phyloP scores from a whole-genome alignment of 2,113 vertebrate genomes.

The Hypomesus transpacificus region DNA sequence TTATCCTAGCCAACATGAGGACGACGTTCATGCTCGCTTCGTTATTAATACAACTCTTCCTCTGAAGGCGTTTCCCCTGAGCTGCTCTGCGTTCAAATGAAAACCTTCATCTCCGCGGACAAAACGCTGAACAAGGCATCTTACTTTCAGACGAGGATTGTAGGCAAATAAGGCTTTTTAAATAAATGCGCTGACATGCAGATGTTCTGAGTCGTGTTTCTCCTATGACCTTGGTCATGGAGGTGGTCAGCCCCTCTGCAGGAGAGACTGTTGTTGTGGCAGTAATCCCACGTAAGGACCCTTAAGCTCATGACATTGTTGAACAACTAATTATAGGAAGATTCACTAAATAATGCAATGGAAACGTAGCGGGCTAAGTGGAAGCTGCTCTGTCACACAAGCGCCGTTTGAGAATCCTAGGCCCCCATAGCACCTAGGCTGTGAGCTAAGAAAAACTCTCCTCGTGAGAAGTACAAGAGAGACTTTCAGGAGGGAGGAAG shows the following conservation, averaged over 20 bases:
- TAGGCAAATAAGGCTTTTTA: no score
- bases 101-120: slow-evolving; percentile 47
- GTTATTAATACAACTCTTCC: slow-evolving; percentile 49
- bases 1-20: slow-evolving; percentile 58
- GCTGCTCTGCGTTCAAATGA: slow-evolving; percentile 53
- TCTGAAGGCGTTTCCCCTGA: slow-evolving; percentile 51
- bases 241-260: no score
- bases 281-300: neutral
- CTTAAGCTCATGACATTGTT: neutral
- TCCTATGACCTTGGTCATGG: neutral
- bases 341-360: neutral
- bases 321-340: neutral
- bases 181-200: no score
- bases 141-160: no score
- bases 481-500: neutral
- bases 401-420: neutral
- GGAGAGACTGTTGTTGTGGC: neutral
- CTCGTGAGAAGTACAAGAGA: slow-evolving; percentile 11
- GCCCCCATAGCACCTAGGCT: slow-evolving; percentile 13
- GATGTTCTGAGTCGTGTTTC: neutral
- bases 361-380: neutral
- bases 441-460: slow-evolving; percentile 11
- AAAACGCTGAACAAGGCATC: no score
- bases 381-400: slow-evolving; percentile 11
- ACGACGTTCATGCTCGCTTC: slow-evolving; percentile 63